Conservation (phyloP, 1,140 invertebrate species). For the Choristoneura fumiferana region DNA sequence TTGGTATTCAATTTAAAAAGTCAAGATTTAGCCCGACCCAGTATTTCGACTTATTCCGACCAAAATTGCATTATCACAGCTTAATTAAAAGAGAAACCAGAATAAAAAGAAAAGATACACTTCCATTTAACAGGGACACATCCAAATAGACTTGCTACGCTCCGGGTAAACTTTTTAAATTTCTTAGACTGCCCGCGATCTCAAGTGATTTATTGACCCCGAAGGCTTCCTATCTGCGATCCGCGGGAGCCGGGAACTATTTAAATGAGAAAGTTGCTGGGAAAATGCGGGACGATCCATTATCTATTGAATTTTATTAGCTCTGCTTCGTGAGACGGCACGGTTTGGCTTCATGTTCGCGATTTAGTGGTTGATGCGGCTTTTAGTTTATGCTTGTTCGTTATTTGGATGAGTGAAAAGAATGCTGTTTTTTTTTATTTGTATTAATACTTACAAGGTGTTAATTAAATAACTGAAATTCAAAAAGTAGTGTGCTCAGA, state of each 20-base stretch:
- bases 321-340: background rate
- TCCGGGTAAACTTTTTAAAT: slow-evolving; percentile 42
- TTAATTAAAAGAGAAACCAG: background rate
- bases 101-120: background rate
- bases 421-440: too few species aligned
- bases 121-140: slow-evolving; percentile 12
- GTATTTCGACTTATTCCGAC: too few species aligned
- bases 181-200: slow-evolving; percentile 25
- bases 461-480: too few species aligned
- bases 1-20: too few species aligned
- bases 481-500: too few species aligned
- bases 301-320: slow-evolving; percentile 45
- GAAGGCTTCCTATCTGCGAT: slow-evolving; percentile 25
- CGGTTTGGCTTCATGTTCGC: background rate
- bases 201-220: slow-evolving; percentile 40
- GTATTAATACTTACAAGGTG: too few species aligned
- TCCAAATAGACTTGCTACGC: slow-evolving; percentile 32
- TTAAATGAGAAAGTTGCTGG: slow-evolving; percentile 57
- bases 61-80: background rate
- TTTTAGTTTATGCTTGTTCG: background rate
- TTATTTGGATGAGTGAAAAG: too few species aligned
- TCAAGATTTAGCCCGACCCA: too few species aligned
- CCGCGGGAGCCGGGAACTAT: slow-evolving; percentile 49
- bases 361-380: background rate
- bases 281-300: slow-evolving; percentile 35